A percentile compares a stretch with the other conserved stretches of the same genome.
Conservation (phyloP, 1,140 invertebrate genomes). For the Saccostrea glomerata region DNA sequence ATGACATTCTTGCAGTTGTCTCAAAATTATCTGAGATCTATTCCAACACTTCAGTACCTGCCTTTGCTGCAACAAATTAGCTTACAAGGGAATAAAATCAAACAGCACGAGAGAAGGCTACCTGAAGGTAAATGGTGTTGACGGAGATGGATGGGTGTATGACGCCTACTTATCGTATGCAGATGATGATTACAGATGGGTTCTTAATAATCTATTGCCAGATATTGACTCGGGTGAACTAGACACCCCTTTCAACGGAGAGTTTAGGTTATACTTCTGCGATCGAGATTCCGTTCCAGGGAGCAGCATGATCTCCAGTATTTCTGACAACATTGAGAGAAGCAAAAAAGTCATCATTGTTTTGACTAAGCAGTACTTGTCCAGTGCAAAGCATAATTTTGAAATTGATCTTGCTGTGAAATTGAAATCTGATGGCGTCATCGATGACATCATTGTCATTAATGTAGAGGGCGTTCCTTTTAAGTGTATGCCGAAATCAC, state of each 20-base stretch:
- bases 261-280: slow-evolving; percentile 62
- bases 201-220: slow-evolving; percentile 57
- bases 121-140: slow-evolving; percentile 34
- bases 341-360: slow-evolving; percentile 63
- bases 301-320: slow-evolving; percentile 49
- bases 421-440: slow-evolving; percentile 42
- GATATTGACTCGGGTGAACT: slow-evolving; percentile 60
- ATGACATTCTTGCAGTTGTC: slow-evolving; percentile 57
- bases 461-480: slow-evolving; percentile 53
- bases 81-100: slow-evolving; percentile 64
- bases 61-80: slow-evolving; percentile 56
- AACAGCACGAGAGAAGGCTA: slow-evolving; percentile 18
- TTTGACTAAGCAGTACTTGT: slow-evolving; percentile 58
- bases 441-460: slow-evolving; percentile 59
- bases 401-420: slow-evolving; percentile 56
- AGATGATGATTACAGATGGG: slow-evolving; percentile 62
- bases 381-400: slow-evolving; percentile 53
- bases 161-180: slow-evolving; percentile 65
- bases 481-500: slow-evolving; percentile 47
- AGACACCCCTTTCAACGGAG: slow-evolving; percentile 46
- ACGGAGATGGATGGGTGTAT: slow-evolving; percentile 41
- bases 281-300: slow-evolving; percentile 56
- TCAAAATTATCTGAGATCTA: slow-evolving; percentile 56
- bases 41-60: slow-evolving; percentile 57
- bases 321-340: slow-evolving; percentile 57